Conservation (phyloP, 2,113 vertebrate species). For the Aythya baeri region DNA sequence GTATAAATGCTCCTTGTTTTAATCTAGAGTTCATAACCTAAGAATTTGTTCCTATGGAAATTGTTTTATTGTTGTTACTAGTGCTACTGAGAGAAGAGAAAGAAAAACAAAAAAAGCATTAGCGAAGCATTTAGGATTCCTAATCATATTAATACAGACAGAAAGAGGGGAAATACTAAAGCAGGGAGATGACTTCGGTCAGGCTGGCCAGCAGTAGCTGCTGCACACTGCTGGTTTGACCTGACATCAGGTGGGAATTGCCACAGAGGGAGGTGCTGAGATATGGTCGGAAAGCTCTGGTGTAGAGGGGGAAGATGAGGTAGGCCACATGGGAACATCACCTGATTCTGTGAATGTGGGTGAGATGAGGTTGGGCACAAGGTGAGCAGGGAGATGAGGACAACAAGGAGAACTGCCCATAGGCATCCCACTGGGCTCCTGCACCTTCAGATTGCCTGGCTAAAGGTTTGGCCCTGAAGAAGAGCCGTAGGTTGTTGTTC, state of each 20-base stretch:
- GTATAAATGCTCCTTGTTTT: not conserved
- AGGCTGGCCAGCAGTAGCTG: not conserved
- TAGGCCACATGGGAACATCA: not conserved
- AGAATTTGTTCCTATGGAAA: conserved; percentile 1
- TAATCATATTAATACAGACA: not conserved
- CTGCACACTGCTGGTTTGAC: not conserved
- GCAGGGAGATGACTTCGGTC: not conserved
- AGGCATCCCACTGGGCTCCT: not conserved
- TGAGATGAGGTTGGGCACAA: not conserved
- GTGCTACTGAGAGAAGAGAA: not conserved
- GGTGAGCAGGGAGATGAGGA: not conserved
- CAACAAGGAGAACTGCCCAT: not conserved
- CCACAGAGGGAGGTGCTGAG: not conserved
- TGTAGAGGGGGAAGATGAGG: not conserved
- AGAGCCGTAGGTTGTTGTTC: not conserved
- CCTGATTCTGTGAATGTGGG: not conserved
- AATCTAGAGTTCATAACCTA: conserved; percentile 27
- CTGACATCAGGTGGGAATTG: not conserved
- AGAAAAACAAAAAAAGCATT: not conserved
- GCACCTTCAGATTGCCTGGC: not conserved
- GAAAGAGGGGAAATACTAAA: not conserved
- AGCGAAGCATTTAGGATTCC: not conserved
- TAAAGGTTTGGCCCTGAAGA: not conserved
- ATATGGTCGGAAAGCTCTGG: not conserved
- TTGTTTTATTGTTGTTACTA: not conserved